phyloP scores from a whole-genome alignment of 2,797 vertebrate genomes.

The Epinephelus coioides region DNA sequence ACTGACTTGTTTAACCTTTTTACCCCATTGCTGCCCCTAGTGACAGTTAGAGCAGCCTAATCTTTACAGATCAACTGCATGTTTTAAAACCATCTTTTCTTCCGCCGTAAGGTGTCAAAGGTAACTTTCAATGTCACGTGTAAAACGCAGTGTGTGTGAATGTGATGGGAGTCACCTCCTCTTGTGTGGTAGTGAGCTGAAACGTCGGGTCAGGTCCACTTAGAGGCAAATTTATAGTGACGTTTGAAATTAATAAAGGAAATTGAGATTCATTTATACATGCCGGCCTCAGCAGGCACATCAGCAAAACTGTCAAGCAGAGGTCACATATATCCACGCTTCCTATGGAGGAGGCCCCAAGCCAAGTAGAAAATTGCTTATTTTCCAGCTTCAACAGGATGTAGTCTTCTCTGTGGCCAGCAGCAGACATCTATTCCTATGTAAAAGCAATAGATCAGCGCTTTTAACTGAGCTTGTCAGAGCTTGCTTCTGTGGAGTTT shows the following conservation, averaged over 20 bases:
- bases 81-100: neutral
- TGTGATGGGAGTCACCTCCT: constrained; percentile 40
- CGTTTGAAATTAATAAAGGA: constrained; percentile 90
- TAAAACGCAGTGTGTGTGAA: constrained; percentile 15
- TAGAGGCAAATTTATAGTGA: constrained; percentile 82
- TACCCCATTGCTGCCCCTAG: neutral
- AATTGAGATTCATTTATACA: constrained; percentile 90
- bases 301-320: constrained; percentile 86
- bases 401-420: constrained; percentile 71
- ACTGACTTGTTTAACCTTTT: constrained; percentile 3
- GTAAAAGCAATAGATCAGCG: constrained; percentile 89
- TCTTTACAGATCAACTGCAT: constrained; percentile 1
- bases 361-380: constrained; percentile 82
- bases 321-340: constrained; percentile 82
- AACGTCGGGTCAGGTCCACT: constrained; percentile 55
- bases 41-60: neutral
- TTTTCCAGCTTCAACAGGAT: constrained; percentile 80
- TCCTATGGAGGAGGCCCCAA: constrained; percentile 49
- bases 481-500: constrained; percentile 83
- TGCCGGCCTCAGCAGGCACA: constrained; percentile 81
- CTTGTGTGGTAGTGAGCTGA: constrained; percentile 43
- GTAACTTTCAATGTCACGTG: constrained; percentile 32
- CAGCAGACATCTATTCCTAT: constrained; percentile 68
- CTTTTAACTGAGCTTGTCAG: constrained; percentile 86
- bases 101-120: constrained; percentile 19